Conservation (phyloP, 2,888 invertebrate species). For the Cosmia trapezina region DNA sequence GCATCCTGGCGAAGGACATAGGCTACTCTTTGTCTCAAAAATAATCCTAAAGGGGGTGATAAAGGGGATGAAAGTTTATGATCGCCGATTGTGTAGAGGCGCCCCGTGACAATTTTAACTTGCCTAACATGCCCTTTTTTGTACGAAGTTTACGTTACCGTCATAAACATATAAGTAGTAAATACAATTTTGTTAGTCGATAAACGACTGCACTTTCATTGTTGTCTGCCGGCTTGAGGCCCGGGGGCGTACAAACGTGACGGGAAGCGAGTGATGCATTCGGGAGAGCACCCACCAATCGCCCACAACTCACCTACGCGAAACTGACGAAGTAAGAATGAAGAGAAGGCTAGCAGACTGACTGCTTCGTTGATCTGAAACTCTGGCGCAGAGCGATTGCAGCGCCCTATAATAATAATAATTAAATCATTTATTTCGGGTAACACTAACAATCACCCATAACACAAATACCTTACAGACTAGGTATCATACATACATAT, state of each 20-base stretch:
- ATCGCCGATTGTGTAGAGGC: no score
- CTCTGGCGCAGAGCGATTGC: neutral
- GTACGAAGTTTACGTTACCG: neutral
- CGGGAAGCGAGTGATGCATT: conserved; percentile 63
- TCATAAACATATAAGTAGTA: conserved; percentile 6
- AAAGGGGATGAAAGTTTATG: no score
- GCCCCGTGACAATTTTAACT: neutral
- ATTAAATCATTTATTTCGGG: no score
- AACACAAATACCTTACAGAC: no score
- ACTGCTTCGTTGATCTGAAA: neutral
- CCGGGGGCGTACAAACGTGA: conserved; percentile 54
- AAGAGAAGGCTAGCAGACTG: conserved; percentile 37
- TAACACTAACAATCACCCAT: no score
- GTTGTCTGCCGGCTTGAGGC: conserved; percentile 48
- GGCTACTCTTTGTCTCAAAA: no score
- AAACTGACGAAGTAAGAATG: conserved; percentile 1
- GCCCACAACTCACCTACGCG: conserved; percentile 63
- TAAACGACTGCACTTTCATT: conserved; percentile 52
- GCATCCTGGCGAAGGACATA: no score
- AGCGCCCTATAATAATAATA: neutral
- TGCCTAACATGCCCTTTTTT: neutral
- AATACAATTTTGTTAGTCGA: conserved; percentile 27
- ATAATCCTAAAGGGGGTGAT: no score
- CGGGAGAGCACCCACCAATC: conserved; percentile 62
- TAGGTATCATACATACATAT: no score